Evolutionary conservation across 2,888 invertebrate genomes (phyloP), one percentile per base, ranked within the genome.

Genomic region (Leuctra nigra): DNA sequence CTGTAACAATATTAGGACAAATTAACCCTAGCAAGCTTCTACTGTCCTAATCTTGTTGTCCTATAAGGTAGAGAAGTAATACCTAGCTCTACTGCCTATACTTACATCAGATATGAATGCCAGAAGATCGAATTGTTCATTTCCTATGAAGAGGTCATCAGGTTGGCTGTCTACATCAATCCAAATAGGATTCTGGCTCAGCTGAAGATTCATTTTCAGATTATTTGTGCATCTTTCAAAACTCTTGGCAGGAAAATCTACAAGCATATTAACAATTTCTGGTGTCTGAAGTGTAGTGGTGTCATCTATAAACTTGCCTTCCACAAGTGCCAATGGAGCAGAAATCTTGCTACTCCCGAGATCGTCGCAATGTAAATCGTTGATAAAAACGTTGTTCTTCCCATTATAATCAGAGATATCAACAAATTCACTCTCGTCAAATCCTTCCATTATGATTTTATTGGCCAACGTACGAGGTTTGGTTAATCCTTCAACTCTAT

Each of bases 51-150:
- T n/a, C n/a, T n/a, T n/a, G n/a, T n/a, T n/a, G n/a, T n/a, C n/a
- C n/a, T n/a, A n/a, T n/a, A n/a, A n/a, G n/a, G n/a, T n/a, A n/a
- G n/a, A n/a, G n/a, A n/a, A n/a, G n/a, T n/a, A n/a, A n/a, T n/a
- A n/a, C n/a, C n/a, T n/a, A n/a, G n/a, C n/a, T n/a, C 11, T 7
- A 18, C 38, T 53, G n/a, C 1, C n/a, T 24, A 24, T 18, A 63
- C 65, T 64, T 62, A 66, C 70, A 56, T 67, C 67, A 54, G 66
- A 67, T 50, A 71, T 66, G 59, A 68, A 67, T 53, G 68, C 67
- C 50, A 73, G 65, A 53, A 72, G 67, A 58, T 72, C 70, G 61
- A 72, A 73, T 44, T 62, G 62, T 36, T 62, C 64, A 29, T 59
- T 36, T 11, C 14, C 14, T 16, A 22, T 16, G 23, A 44, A 44